Base-by-base conservation (phyloP, 1,140 invertebrate species). In the Conus betulinus region DNA sequence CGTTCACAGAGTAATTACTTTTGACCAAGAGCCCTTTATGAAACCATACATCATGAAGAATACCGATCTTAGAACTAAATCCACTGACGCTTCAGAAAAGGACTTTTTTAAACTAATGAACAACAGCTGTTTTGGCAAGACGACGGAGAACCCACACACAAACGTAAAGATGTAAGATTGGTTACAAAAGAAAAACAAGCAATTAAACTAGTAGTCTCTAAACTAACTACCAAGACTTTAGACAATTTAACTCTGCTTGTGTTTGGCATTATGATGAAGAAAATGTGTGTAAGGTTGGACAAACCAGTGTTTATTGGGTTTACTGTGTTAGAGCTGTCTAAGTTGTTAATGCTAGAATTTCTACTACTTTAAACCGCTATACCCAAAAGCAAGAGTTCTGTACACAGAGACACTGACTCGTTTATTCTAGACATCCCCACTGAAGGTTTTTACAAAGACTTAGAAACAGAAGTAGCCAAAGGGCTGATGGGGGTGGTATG, bases 101-200 rank as follows among this genome's bases (percentile, higher is more conserved):
- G 93, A 96, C 84, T 94, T 95, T 84, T 96, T 89, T 96, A n/a
- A 96, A 92, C 88, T 95, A 8, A 93, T 95, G 91, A 95, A 95
- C 87, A 95, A 96, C 89, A 82, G 91, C 10, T 91, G 95, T 63
- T 95, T 96, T 93, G 95, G 96, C 7, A 95, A 96, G 92, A 95
- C 93, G n/a, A n/a, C n/a, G n/a, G 10, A 94, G 95, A 91, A 94
- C 96, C 90, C 95, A 95, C 90, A n/a, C n/a, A 63, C 60, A 63
- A 63, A 63, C 4, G 60, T 11, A 63, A 90, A 95, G 23, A 86
- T 93, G 76, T 95, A 94, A 84, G 85, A 85, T 52, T n/a, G 10
- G 78, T 89, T 5, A 74, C 87, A 39, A 88, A 83, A 53, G 60
- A 57, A 71, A 89, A 87, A 78, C 87, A 79, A 81, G 25, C 25